These are phyloP conservation scores for Phyllostomus hastatus DNA, from an alignment of 2,113 vertebrate species.

Conservation along the genomic window DNA sequence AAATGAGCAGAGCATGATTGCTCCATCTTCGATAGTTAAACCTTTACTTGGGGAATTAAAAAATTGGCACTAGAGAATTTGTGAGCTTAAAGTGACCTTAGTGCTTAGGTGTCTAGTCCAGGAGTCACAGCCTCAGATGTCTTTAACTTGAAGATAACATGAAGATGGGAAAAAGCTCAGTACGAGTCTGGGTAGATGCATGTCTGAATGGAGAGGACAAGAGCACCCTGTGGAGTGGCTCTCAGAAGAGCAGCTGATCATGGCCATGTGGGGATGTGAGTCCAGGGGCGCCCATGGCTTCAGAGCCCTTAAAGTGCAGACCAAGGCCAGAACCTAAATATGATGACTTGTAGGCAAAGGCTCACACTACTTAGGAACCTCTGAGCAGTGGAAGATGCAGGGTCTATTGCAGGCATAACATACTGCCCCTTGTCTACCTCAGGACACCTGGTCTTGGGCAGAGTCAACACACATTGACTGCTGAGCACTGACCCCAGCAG, in stretches of 20 bases:
- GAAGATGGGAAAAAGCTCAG: not conserved
- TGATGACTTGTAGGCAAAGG: not conserved
- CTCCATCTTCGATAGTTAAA: not conserved
- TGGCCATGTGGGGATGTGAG: not conserved
- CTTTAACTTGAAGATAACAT: not conserved
- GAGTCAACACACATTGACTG: no score
- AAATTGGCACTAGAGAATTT: not conserved
- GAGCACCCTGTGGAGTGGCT: not conserved
- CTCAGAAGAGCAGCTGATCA: not conserved
- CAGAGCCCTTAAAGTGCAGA: not conserved
- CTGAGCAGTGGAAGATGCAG: not conserved
- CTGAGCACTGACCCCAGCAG: not conserved
- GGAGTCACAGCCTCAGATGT: not conserved
- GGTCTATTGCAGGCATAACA: not conserved
- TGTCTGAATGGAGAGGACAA: fast-evolving
- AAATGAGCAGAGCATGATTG: not conserved
- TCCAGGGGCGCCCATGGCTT: not conserved
- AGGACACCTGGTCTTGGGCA: not conserved
- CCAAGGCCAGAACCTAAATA: not conserved
- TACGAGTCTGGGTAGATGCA: not conserved
- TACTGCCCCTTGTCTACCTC: no score
- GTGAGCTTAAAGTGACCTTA: not conserved
- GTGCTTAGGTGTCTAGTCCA: not conserved
- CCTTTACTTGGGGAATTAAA: not conserved
- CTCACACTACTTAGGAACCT: not conserved